Conservation (phyloP, 1,140 invertebrate species). For the Chymomyza costata region DNA sequence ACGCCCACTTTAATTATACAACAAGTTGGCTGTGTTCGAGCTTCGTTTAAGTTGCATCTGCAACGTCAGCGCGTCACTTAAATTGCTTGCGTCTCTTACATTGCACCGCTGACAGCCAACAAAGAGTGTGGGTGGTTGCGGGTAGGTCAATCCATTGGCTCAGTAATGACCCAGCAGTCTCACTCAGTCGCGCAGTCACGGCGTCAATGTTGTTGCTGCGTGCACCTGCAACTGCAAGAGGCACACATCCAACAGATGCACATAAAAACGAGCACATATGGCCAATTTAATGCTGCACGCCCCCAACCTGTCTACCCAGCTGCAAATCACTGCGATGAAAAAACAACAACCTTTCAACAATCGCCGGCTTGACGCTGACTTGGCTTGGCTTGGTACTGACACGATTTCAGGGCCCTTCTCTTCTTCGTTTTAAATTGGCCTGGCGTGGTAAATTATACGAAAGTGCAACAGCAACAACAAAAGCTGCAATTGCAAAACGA, state of each 20-base stretch:
- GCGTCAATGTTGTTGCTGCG: constrained; percentile 11
- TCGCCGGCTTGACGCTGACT: background rate
- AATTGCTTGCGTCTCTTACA: constrained; percentile 3
- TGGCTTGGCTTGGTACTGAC: background rate
- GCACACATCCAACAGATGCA: constrained; percentile 5
- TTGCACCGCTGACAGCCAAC: too few species aligned
- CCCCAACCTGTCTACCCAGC: constrained; percentile 26
- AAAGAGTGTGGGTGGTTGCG: too few species aligned
- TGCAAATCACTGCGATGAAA: constrained; percentile 39
- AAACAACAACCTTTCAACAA: constrained; percentile 26
- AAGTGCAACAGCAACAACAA: constrained; percentile 30
- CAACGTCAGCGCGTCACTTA: constrained; percentile 4
- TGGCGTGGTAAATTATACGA: constrained; percentile 49
- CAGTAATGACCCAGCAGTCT: constrained; percentile 24
- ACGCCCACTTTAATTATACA: constrained; percentile 42
- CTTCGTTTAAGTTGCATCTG: too few species aligned
- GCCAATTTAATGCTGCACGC: constrained; percentile 53
- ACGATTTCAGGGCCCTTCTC: constrained; percentile 42
- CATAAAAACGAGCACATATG: constrained; percentile 9
- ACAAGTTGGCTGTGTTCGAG: too few species aligned
- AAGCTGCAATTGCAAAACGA: constrained; percentile 32
- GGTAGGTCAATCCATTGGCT: constrained; percentile 13
- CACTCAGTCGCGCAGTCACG: constrained; percentile 22
- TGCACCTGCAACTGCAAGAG: constrained; percentile 31
- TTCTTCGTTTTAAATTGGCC: constrained; percentile 38